phyloP scores from a whole-genome alignment of 2,113 vertebrate species.

The Phaetusa simplex region DNA sequence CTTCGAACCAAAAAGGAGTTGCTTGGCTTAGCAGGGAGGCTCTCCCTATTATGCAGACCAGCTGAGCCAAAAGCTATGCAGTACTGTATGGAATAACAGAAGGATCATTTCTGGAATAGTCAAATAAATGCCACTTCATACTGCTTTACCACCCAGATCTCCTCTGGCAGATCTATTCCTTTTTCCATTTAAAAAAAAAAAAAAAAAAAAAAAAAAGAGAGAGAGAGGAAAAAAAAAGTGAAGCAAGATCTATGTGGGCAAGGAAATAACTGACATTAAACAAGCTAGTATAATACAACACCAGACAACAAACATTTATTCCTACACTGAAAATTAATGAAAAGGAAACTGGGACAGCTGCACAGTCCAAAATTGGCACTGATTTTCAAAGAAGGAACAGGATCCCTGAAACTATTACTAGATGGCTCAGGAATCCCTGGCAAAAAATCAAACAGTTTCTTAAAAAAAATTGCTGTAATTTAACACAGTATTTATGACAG shows the following conservation, averaged over 20 bases:
- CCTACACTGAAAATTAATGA: slow-evolving; percentile 63
- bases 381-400: slow-evolving; percentile 70
- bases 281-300: slow-evolving; percentile 31
- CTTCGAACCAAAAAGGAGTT: slow-evolving; percentile 62
- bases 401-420: slow-evolving; percentile 73
- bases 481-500: slow-evolving; percentile 71
- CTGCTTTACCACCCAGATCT: not conserved
- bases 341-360: slow-evolving; percentile 73
- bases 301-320: slow-evolving; percentile 40
- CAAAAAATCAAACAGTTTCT: slow-evolving; percentile 75
- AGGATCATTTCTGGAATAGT: slow-evolving; percentile 56
- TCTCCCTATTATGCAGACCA: slow-evolving; percentile 63
- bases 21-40: slow-evolving; percentile 65
- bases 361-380: slow-evolving; percentile 66
- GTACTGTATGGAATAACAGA: slow-evolving; percentile 58
- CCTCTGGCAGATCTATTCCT: not conserved
- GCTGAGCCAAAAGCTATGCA: slow-evolving; percentile 54
- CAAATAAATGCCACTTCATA: slow-evolving; percentile 31
- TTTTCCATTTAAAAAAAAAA: not conserved
- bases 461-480: slow-evolving; percentile 61
- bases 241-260: not conserved
- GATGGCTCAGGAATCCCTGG: slow-evolving; percentile 71
- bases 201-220: too few species aligned
- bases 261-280: not conserved
- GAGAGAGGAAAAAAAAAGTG: too few species aligned